Percentiles rank a stretch among this genome's conserved stretches.
Evolutionary conservation across 2,888 invertebrate species (phyloP).

Genomic region (Oxytorus armatus): DNA sequence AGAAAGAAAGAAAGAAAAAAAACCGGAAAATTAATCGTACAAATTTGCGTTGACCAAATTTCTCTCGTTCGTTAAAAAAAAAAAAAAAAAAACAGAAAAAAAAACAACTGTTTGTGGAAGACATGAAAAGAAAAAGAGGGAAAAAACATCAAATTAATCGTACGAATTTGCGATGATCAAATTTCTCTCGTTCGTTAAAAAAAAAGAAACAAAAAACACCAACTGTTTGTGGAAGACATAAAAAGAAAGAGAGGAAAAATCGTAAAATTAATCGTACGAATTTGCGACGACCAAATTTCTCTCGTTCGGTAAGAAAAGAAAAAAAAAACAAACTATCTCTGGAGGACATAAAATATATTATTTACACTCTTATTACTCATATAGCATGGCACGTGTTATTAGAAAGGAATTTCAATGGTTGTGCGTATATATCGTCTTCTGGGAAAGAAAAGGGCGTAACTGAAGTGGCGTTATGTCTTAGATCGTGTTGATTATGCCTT

Average conservation of each 20-base stretch:
- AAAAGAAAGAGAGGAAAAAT: not conserved
- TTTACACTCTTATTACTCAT: constrained; percentile 4
- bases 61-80: too few species aligned
- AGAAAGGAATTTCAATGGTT: constrained; percentile 32
- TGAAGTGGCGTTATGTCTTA: not conserved
- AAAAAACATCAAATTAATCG: too few species aligned
- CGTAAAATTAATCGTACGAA: not conserved
- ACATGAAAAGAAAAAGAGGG: too few species aligned
- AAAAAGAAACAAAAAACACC: not conserved
- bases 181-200: not conserved
- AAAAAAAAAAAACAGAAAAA: too few species aligned
- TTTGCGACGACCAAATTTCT: constrained; percentile 21
- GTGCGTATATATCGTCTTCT: not conserved
- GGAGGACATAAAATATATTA: constrained; percentile 4
- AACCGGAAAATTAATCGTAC: too few species aligned
- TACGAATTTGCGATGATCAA: too few species aligned
- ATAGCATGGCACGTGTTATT: constrained; percentile 1
- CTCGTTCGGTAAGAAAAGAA: too few species aligned
- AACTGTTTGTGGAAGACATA: too few species aligned
- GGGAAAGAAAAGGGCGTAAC: not conserved
- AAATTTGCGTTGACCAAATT: too few species aligned
- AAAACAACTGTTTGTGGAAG: too few species aligned
- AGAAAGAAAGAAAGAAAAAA: too few species aligned
- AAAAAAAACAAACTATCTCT: not conserved
- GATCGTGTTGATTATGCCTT: not conserved